Base-by-base conservation (phyloP, 2,113 vertebrate species). In the Hyla sarda region DNA sequence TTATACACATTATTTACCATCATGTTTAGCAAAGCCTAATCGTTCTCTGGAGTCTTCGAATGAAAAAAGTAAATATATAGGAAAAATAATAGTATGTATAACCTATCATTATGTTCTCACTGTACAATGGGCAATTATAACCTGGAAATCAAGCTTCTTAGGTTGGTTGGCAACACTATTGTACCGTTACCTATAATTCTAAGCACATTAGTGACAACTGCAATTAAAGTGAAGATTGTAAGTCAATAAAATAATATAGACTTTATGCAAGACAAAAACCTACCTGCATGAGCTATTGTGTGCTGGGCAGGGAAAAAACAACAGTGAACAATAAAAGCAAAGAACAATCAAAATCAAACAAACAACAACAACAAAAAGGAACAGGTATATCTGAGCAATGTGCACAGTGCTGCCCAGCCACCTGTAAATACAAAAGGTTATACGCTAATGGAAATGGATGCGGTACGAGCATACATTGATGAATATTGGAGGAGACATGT, bases 191-290 rank as follows among this genome's bases (percentile, higher is more conserved):
- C 78, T 81, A 37, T 65, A 81, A 81, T 81, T 81, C 41, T 25
- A 19, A 81, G 78, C n/a, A n/a, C 41, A 65, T 65, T 62, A 81
- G 58, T 47, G 37, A 81, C 47, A 81, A 37, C 32, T 19, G 34
- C 34, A 81, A 81, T 81, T 81, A 65, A 79, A 45, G 45, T n/a
- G n/a, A 25, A 34, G n/a, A 60, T n/a, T 81, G 52, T 25, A 10
- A 81, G 78, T 47, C 37, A 25, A 62, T 65, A 81, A 81, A 81
- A 81, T 81, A 80, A 81, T 41, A 81, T 30, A 65, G 7, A 47
- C 45, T 23, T 62, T 25, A 47, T 45, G 34, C 9, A 45, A 28
- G 34, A 37, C 9, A 41, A 60, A n/a, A 65, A 65, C 14, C 78
- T 19, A 41, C 12, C 14, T 28, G 32, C 41, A 47, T 34, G n/a